phyloP scores from a whole-genome alignment of 2,888 invertebrate genomes.

The Apomyelois bistriatella region DNA sequence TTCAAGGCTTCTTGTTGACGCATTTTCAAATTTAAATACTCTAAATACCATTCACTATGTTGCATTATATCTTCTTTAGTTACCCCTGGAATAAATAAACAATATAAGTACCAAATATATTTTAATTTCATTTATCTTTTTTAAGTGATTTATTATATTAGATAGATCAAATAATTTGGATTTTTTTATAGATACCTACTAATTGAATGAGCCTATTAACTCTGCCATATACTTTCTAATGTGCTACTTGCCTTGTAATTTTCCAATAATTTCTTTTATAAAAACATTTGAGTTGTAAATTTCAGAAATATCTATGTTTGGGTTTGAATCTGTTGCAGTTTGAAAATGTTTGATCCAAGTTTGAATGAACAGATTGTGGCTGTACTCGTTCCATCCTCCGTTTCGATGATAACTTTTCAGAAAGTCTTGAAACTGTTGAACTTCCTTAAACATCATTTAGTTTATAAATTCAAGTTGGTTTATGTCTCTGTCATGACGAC shows the following conservation, averaged over 20 bases:
- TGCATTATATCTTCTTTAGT: slow-evolving; percentile 37
- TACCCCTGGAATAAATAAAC: slow-evolving; percentile 32
- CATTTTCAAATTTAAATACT: slow-evolving; percentile 50
- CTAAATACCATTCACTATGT: slow-evolving; percentile 59
- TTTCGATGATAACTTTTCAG: slow-evolving; percentile 70
- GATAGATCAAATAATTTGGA: not conserved
- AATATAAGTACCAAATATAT: not conserved
- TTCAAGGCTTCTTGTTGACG: slow-evolving; percentile 56
- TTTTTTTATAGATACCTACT: too few species aligned
- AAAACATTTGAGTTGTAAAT: slow-evolving; percentile 30
- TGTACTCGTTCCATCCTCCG: slow-evolving; percentile 79
- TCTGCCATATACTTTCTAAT: too few species aligned
- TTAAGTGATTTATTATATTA: too few species aligned
- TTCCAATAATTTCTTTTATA: slow-evolving; percentile 38
- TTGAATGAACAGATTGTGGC: slow-evolving; percentile 76
- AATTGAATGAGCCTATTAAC: too few species aligned
- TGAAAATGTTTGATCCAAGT: slow-evolving; percentile 54
- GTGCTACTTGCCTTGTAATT: slow-evolving; percentile 36
- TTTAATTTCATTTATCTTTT: not conserved
- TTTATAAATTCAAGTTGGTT: not conserved
- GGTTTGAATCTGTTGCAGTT: slow-evolving; percentile 18
- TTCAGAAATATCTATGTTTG: slow-evolving; percentile 18
- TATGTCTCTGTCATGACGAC: too few species aligned
- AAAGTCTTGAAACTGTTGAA: slow-evolving; percentile 77
- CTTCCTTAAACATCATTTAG: slow-evolving; percentile 54